phyloP scores from a whole-genome alignment of 1,140 invertebrate species.

The Phthorimaea operculella region DNA sequence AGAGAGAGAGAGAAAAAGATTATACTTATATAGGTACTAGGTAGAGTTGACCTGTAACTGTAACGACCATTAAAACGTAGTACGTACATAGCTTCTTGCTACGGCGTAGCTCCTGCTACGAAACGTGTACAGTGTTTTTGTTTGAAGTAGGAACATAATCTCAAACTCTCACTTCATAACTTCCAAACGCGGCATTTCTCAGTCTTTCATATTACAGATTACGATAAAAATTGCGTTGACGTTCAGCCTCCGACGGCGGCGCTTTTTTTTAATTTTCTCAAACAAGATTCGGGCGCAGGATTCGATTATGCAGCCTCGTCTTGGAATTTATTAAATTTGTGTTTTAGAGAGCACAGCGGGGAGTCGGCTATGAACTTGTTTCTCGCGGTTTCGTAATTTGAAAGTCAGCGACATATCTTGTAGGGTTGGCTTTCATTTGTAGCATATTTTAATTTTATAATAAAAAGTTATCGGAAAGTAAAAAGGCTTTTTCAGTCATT shows the following conservation, averaged over 20 bases:
- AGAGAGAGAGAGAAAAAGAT: too few relatives aligned
- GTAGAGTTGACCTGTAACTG: too few relatives aligned
- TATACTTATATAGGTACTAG: too few relatives aligned
- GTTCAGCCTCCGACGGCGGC: slow-evolving; percentile 31
- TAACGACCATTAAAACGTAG: too few relatives aligned
- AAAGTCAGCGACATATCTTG: background rate
- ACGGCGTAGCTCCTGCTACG: too few relatives aligned
- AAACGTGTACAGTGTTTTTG: too few relatives aligned
- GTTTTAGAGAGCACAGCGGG: slow-evolving; percentile 28
- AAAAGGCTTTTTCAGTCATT: background rate
- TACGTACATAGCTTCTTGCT: too few relatives aligned
- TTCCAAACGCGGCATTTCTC: slow-evolving; percentile 14
- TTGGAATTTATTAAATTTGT: slow-evolving; percentile 44
- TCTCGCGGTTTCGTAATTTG: background rate
- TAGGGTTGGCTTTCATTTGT: background rate
- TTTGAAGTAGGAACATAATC: too few relatives aligned
- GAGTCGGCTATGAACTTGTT: slow-evolving; percentile 8
- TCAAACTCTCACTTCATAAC: too few relatives aligned
- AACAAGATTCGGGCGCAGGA: slow-evolving; percentile 38
- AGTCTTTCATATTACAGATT: slow-evolving; percentile 54
- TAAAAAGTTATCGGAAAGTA: too few relatives aligned
- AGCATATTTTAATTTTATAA: background rate
- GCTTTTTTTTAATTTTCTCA: slow-evolving; percentile 65
- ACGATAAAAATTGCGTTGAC: slow-evolving; percentile 59
- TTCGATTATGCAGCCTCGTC: slow-evolving; percentile 48